phyloP scores from a whole-genome alignment of 2,113 vertebrate genomes.

The Harpagus bidentatus region DNA sequence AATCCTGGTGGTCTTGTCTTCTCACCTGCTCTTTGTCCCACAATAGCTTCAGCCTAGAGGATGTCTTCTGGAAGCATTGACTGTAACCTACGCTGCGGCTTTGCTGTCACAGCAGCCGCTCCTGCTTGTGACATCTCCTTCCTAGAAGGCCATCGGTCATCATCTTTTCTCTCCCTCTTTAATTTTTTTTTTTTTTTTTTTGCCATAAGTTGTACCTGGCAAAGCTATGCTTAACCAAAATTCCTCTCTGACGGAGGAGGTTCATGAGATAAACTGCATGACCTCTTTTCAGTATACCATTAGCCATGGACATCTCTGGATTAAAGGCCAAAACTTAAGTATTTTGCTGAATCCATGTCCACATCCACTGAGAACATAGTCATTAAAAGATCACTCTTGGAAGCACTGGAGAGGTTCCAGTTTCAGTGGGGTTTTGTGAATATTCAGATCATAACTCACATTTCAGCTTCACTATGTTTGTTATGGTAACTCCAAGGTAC shows the following conservation, averaged over 20 bases:
- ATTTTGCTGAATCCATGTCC: background rate
- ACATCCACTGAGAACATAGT: background rate
- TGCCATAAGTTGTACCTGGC: background rate
- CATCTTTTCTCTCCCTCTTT: too few species aligned
- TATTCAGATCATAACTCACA: background rate
- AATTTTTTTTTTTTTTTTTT: background rate
- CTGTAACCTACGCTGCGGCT: background rate
- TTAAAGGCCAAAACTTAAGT: background rate
- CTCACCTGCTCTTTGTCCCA: background rate
- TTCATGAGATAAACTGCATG: background rate
- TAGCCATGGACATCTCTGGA: background rate
- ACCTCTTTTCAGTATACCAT: background rate
- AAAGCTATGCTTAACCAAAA: background rate
- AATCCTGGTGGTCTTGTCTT: background rate
- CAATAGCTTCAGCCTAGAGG: background rate
- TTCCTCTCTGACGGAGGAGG: background rate
- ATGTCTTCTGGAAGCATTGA: background rate
- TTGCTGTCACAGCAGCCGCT: background rate
- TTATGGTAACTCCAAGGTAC: background rate
- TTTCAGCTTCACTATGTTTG: background rate
- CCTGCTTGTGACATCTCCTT: background rate
- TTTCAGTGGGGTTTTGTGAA: background rate
- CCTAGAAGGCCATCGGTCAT: background rate
- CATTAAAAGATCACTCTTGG: background rate
- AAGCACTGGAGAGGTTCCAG: background rate